Conservation (phyloP, 2,113 vertebrate species). For the Apaloderma vittatum region DNA sequence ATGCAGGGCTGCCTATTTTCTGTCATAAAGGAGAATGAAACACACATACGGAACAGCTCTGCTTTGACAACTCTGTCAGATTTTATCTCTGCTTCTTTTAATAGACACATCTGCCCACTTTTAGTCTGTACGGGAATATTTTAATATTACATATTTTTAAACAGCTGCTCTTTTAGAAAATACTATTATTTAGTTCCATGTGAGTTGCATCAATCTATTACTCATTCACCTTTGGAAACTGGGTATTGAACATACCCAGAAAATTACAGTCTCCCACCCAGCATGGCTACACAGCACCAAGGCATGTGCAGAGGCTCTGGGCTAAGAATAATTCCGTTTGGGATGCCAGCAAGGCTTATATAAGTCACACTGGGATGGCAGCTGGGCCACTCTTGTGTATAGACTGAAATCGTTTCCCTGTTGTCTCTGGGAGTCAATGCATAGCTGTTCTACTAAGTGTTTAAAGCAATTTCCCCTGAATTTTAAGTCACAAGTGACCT, state of each 20-base stretch:
- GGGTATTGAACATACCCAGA: neutral
- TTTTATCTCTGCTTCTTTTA: conserved; percentile 41
- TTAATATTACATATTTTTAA: neutral
- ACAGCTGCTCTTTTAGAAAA: neutral
- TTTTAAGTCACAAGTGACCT: neutral
- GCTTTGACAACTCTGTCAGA: conserved; percentile 20
- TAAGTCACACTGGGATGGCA: neutral
- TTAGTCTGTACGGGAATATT: neutral
- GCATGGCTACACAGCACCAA: neutral
- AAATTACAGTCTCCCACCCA: neutral
- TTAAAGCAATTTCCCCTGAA: neutral
- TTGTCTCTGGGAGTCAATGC: neutral
- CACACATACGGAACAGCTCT: neutral
- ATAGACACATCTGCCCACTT: conserved; percentile 16
- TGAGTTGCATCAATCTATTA: neutral
- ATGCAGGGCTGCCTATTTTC: conserved; percentile 6
- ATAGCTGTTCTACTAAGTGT: neutral
- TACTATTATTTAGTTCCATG: neutral
- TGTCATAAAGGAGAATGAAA: neutral
- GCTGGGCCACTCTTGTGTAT: neutral
- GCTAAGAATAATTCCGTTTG: neutral
- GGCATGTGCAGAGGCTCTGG: neutral
- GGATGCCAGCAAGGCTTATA: neutral
- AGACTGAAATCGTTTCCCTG: neutral
- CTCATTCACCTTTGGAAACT: neutral